These are phyloP conservation scores for Trissolcus japonicus DNA, from an alignment of 2,888 invertebrate species.

Conservation along the genomic window DNA sequence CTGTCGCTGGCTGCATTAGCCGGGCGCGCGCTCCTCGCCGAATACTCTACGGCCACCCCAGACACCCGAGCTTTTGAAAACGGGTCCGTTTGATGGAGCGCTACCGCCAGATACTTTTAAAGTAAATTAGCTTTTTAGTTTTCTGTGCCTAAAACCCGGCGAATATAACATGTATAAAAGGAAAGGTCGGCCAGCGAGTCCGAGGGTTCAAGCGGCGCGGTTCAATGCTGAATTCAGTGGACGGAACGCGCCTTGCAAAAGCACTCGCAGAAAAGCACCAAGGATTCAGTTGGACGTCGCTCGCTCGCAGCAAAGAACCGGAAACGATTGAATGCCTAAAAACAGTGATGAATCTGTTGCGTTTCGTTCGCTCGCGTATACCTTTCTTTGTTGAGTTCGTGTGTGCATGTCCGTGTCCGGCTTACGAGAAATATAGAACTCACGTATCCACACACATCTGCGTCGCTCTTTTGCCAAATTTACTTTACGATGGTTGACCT, in stretches of 20 bases:
- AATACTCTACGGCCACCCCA: conserved; percentile 39
- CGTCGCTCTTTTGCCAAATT: conserved; percentile 23
- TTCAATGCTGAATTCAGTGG: conserved; percentile 55
- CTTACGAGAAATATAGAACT: not conserved
- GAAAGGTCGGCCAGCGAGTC: conserved; percentile 59
- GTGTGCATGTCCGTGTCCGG: not conserved
- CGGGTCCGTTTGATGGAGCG: conserved; percentile 68
- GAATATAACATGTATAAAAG: conserved; percentile 68
- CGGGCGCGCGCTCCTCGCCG: conserved; percentile 52
- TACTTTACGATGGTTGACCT: conserved; percentile 42
- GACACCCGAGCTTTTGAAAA: conserved; percentile 68
- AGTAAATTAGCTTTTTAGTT: conserved; percentile 77
- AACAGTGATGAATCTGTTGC: conserved; percentile 67
- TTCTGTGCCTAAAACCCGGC: conserved; percentile 71
- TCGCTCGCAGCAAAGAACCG: conserved; percentile 62
- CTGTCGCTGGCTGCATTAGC: conserved; percentile 75
- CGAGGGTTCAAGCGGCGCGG: conserved; percentile 69
- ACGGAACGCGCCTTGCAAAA: conserved; percentile 25
- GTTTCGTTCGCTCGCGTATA: conserved; percentile 19
- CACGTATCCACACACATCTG: not conserved
- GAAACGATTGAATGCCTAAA: conserved; percentile 69
- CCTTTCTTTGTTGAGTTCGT: conserved; percentile 19
- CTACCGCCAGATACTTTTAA: conserved; percentile 73
- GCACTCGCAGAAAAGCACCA: conserved; percentile 50
- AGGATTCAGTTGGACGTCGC: conserved; percentile 68